Conservation (phyloP, 1,140 invertebrate genomes). For the Argopecten irradians region DNA sequence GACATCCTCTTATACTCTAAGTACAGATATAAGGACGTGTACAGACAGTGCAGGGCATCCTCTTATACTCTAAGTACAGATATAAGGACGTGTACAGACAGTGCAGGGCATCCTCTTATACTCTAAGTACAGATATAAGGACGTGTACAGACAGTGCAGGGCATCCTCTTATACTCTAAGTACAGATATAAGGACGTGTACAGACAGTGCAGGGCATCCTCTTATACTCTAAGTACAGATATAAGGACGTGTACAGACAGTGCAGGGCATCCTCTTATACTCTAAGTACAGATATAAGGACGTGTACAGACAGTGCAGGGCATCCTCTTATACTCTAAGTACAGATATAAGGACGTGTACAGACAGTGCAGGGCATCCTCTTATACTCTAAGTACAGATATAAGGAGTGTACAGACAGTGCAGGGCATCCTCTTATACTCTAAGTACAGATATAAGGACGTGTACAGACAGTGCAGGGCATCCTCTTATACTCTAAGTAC, state of each 20-base stretch:
- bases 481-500: neutral
- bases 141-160: neutral
- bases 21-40: neutral
- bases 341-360: neutral
- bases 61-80: neutral
- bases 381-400: neutral
- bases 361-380: neutral
- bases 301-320: neutral
- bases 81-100: neutral
- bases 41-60: neutral
- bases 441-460: neutral
- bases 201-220: neutral
- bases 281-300: neutral
- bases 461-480: neutral
- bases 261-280: neutral
- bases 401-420: slow-evolving; percentile 12
- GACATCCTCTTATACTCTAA: neutral
- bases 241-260: neutral
- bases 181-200: slow-evolving; percentile 1
- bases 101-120: neutral
- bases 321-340: neutral
- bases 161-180: neutral
- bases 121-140: neutral
- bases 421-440: neutral
- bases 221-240: neutral